phyloP scores from a whole-genome alignment of 2,888 invertebrate species.

The Ichneumon xanthorius region DNA sequence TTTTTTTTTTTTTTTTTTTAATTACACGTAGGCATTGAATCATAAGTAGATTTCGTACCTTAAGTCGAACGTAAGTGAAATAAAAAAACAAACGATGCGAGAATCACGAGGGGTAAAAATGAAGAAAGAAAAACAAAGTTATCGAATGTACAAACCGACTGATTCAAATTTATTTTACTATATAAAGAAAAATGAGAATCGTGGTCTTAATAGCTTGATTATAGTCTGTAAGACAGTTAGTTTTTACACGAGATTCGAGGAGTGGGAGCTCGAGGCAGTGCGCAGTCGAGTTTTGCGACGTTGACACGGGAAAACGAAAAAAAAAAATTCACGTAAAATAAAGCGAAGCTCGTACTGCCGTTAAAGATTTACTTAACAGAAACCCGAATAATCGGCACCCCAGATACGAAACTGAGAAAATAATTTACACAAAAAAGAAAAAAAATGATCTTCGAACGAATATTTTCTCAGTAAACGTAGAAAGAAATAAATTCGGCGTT shows the following conservation, averaged over 20 bases:
- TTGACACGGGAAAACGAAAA: not conserved
- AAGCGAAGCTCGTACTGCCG: conserved; percentile 52
- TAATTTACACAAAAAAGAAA: not conserved
- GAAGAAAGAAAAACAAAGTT: conserved; percentile 63
- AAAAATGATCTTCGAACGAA: not conserved
- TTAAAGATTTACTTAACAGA: conserved; percentile 54
- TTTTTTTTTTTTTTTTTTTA: conserved; percentile 30
- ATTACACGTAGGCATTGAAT: conserved; percentile 35
- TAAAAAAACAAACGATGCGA: not conserved
- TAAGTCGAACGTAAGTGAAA: conserved; percentile 13
- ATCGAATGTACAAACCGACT: conserved; percentile 77
- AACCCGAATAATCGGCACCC: conserved; percentile 29
- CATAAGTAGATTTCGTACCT: conserved; percentile 46
- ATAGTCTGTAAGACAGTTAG: conserved; percentile 65
- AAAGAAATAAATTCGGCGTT: not conserved
- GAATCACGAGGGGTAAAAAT: conserved; percentile 27
- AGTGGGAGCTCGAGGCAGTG: conserved; percentile 42
- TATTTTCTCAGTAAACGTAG: not conserved
- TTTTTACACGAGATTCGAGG: conserved; percentile 63
- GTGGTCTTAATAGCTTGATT: conserved; percentile 61
- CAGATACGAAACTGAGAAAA: conserved; percentile 19
- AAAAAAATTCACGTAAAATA: conserved; percentile 21
- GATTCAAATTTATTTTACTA: conserved; percentile 78
- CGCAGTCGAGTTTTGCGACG: conserved; percentile 16
- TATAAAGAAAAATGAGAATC: conserved; percentile 46